These are phyloP conservation scores for Carassius carassius DNA, from an alignment of 2,113 vertebrate species.

Conservation along the genomic window DNA sequence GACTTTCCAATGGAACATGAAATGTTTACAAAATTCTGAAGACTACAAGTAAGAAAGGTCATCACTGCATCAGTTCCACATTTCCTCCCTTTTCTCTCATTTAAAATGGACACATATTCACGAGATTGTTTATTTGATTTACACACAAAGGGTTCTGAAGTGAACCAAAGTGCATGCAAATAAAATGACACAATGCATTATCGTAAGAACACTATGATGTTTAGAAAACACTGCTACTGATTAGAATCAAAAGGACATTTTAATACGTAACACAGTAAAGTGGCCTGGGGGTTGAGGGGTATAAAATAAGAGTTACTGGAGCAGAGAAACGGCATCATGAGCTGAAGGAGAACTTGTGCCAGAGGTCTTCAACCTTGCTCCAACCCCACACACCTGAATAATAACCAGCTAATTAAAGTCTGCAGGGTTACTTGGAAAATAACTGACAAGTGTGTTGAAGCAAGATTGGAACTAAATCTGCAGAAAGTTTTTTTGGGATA, in stretches of 20 bases:
- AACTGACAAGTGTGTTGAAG: not conserved
- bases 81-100: not conserved
- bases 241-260: not conserved
- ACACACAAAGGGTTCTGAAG: not conserved
- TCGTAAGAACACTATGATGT: not conserved
- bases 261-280: constrained; percentile 12
- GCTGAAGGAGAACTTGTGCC: not conserved
- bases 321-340: not conserved
- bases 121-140: not conserved
- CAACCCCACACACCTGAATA: not conserved
- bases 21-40: not conserved
- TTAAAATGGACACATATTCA: not conserved
- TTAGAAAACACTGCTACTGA: not conserved
- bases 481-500: not conserved
- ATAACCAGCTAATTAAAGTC: not conserved
- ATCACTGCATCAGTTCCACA: not conserved
- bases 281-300: not conserved
- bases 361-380: not conserved
- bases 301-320: not conserved
- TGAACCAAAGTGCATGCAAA: not conserved
- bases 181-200: not conserved
- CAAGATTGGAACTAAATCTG: not conserved
- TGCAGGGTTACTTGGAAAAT: no score
- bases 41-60: constrained; percentile 1
- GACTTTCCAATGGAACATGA: constrained; percentile 12